Base-by-base conservation (phyloP, 2,797 vertebrate species). In the Alouatta caraya region DNA sequence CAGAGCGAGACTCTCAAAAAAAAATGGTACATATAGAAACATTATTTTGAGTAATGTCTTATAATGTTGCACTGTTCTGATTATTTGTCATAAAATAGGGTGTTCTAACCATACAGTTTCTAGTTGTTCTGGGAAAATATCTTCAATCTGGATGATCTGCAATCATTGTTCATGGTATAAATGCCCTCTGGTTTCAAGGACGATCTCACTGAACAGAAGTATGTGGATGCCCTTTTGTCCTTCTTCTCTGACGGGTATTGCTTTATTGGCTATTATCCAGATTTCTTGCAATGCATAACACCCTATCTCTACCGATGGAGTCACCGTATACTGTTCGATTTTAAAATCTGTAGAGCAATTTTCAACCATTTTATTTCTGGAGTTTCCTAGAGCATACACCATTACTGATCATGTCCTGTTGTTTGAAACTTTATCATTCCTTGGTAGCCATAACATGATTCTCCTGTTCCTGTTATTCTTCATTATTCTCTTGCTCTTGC, bases 301-400 rank as follows among this genome's bases (percentile, higher is more conserved):
- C 13, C 2, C 2, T 24, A 2, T 21, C 5, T 85, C 39, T 15
- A 8, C 14, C 8, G 33, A 50, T 14, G n/a, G 8, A 22, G 28
- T 73, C 17, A 26, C 0, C 7, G 22, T 28, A 8, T 52, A n/a
- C 42, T 21, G 48, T 5, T 44, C 8, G 5, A 0, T 57, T n/a
- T 17, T 44, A 2, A 44, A n/a, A 13, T 44, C 8, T n/a, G 28
- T 3, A 73, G 9, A 57, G 28, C 1, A 6, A 11, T 72, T n/a
- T 72, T 72, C 37, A 8, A 19, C 15, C 50, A 1, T n/a, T n/a
- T 28, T 14, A 44, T 11, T 70, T 59, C 21, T 15, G 5, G 28
- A 59, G 52, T 1, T 44, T 42, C 55, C 28, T 12, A 24, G 1
- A 44, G 37, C 1, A 0, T 5, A 5, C 12, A 2, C 1, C 4